phyloP scores from a whole-genome alignment of 2,113 vertebrate species.

The Coturnix japonica region DNA sequence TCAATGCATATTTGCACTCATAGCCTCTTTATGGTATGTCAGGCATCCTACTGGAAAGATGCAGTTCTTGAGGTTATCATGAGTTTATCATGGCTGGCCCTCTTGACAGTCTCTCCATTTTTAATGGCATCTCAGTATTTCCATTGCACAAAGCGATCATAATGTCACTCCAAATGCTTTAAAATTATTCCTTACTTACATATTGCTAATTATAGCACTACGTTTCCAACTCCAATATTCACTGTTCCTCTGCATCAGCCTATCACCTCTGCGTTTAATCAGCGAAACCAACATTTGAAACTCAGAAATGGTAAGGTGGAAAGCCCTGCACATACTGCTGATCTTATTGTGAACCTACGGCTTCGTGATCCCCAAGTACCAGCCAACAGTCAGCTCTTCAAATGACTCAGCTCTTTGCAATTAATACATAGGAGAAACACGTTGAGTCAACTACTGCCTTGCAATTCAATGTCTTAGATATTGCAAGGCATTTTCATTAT shows the following conservation, averaged over 20 bases:
- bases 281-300: neutral
- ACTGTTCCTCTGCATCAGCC: neutral
- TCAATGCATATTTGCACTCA: neutral
- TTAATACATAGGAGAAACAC: neutral
- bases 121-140: neutral
- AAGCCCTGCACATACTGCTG: neutral
- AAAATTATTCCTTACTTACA: neutral
- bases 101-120: neutral
- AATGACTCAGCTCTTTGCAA: neutral
- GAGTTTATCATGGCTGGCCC: neutral
- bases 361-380: neutral
- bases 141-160: neutral
- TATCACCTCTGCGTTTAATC: neutral
- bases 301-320: neutral
- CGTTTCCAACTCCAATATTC: neutral
- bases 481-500: neutral
- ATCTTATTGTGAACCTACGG: neutral
- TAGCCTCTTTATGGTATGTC: neutral
- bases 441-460: neutral
- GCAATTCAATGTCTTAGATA: neutral
- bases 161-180: neutral
- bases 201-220: neutral
- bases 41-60: neutral
- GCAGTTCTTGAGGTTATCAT: neutral
- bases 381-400: neutral